Evolutionary conservation across 2,797 vertebrate genomes (phyloP).

Genomic region (Paramormyrops hopkinsi): DNA sequence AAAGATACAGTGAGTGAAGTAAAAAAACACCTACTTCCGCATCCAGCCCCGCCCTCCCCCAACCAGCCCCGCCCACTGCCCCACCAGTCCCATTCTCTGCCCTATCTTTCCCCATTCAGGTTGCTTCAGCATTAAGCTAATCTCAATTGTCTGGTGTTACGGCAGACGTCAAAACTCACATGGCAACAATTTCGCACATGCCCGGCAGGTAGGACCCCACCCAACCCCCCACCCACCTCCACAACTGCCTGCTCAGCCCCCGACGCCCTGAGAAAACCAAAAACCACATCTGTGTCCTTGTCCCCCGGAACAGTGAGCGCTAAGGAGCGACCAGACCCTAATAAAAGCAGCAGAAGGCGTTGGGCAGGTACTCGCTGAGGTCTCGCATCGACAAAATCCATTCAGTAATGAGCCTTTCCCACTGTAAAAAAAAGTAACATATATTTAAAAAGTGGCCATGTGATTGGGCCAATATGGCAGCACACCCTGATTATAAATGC

Average conservation of each 20-base stretch:
- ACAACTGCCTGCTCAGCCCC: background rate
- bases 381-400: slow-evolving; percentile 35
- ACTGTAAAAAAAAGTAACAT: slow-evolving; percentile 40
- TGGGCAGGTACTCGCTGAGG: slow-evolving; percentile 6
- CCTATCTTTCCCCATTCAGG: background rate
- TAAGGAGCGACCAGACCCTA: slow-evolving; percentile 42
- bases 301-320: slow-evolving; percentile 34
- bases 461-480: slow-evolving; percentile 34
- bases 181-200: slow-evolving; percentile 55
- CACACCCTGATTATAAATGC: slow-evolving; percentile 27
- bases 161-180: slow-evolving; percentile 40
- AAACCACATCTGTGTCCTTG: slow-evolving; percentile 60
- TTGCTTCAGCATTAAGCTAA: background rate
- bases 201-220: slow-evolving; percentile 51
- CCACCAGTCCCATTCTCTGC: background rate
- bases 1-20: background rate
- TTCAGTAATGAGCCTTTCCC: slow-evolving; percentile 42
- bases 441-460: slow-evolving; percentile 26
- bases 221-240: slow-evolving; percentile 39
- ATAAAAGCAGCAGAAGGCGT: slow-evolving; percentile 42
- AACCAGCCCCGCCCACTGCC: background rate
- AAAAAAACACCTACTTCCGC: background rate
- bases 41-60: background rate
- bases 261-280: slow-evolving; percentile 54
- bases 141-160: background rate